A percentile compares a stretch with the other conserved stretches of the same genome.
phyloP scores from a whole-genome alignment of 1,140 invertebrate species.

The Lanistes nyassanus region DNA sequence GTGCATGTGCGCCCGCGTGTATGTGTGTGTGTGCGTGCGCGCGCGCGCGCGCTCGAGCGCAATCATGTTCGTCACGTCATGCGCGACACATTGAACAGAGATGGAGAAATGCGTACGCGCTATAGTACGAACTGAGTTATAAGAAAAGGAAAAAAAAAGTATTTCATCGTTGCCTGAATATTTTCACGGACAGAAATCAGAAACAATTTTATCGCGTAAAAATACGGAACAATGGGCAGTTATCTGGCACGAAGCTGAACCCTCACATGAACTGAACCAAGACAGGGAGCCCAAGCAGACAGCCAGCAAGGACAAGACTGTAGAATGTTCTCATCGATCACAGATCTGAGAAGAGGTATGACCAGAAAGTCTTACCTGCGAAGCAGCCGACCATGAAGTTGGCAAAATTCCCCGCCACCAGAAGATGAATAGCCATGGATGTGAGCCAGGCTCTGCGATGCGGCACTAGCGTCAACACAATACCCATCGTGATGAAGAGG shows the following conservation, averaged over 20 bases:
- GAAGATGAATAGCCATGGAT: slow-evolving; percentile 80
- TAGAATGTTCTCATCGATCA: no score
- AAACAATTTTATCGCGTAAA: background rate
- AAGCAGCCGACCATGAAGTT: slow-evolving; percentile 74
- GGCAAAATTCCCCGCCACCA: slow-evolving; percentile 86
- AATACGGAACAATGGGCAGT: background rate
- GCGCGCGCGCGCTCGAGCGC: background rate
- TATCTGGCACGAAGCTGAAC: no score
- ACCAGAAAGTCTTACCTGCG: slow-evolving; percentile 49
- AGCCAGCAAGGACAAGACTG: no score
- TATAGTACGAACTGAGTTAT: background rate
- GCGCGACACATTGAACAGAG: no score
- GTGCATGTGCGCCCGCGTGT: no score
- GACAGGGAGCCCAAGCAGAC: no score
- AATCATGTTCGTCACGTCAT: no score
- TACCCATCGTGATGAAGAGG: slow-evolving; percentile 88
- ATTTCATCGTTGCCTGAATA: background rate
- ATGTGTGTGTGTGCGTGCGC: no score
- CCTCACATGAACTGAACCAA: no score
- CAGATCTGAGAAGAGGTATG: no score
- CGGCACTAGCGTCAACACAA: slow-evolving; percentile 83
- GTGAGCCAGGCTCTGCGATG: slow-evolving; percentile 72
- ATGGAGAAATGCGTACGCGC: background rate
- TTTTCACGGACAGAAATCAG: background rate
- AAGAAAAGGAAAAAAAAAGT: background rate